Evolutionary conservation across 2,113 vertebrate genomes (phyloP).

Genomic region (Rissa tridactyla): DNA sequence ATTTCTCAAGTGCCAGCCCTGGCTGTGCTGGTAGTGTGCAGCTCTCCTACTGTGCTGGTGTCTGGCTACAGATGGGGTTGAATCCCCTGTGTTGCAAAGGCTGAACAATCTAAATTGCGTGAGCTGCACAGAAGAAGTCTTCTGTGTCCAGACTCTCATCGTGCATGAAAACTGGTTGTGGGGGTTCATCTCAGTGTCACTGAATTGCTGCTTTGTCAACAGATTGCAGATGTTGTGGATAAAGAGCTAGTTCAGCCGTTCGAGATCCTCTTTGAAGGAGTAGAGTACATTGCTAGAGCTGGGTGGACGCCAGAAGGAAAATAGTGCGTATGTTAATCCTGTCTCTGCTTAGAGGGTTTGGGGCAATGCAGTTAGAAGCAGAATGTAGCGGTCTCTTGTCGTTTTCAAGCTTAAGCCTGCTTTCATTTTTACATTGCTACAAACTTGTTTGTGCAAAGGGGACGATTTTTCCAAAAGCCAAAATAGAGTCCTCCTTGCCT

Average conservation of each 20-base stretch:
- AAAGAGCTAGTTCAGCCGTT: conserved; percentile 84
- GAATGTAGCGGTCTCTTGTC: conserved; percentile 1
- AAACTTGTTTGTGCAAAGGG: neutral
- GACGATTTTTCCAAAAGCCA: neutral
- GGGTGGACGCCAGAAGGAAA: conserved; percentile 86
- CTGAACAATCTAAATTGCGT: neutral
- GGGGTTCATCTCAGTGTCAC: conserved; percentile 60
- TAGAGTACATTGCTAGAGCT: conserved; percentile 85
- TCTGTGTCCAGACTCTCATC: neutral
- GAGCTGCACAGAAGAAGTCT: neutral
- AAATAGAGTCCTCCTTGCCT: neutral
- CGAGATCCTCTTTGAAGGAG: conserved; percentile 83
- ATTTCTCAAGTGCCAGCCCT: neutral
- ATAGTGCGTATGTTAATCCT: conserved; percentile 81
- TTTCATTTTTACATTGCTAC: conserved; percentile 31
- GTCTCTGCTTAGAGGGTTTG: conserved; percentile 42
- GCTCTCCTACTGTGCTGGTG: neutral
- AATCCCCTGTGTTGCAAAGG: neutral
- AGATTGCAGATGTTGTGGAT: conserved; percentile 80
- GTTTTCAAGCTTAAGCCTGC: conserved; percentile 40
- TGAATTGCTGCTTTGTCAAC: conserved; percentile 64
- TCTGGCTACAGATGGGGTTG: neutral
- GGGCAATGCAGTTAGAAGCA: conserved; percentile 21
- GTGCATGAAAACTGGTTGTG: conserved; percentile 56
- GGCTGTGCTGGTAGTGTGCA: neutral